A percentile compares a stretch with the other conserved stretches of the same genome.
Conservation (phyloP, 2,113 vertebrate genomes). For the Chitala chitala region DNA sequence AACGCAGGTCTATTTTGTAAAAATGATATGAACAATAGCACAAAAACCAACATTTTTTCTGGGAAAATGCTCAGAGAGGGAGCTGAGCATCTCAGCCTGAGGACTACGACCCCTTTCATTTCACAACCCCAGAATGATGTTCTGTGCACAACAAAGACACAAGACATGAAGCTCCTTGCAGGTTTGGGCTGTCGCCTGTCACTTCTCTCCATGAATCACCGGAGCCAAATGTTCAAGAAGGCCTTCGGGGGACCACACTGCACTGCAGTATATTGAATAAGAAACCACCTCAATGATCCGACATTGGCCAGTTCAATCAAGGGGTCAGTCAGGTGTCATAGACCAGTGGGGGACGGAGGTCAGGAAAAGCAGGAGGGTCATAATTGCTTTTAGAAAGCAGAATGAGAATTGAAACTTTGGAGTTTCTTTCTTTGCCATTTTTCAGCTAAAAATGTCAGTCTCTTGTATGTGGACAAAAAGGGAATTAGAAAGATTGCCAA, state of each 20-base stretch:
- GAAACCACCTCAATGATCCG: neutral
- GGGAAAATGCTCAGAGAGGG: slow-evolving; percentile 7
- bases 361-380: too few species aligned
- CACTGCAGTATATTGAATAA: neutral
- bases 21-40: neutral
- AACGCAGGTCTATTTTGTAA: neutral
- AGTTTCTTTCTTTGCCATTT: neutral
- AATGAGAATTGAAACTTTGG: neutral
- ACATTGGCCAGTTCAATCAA: neutral
- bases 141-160: neutral
- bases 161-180: neutral
- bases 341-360: neutral
- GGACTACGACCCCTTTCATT: neutral
- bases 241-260: neutral
- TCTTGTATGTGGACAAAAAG: neutral
- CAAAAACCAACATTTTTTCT: slow-evolving; percentile 1
- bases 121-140: neutral
- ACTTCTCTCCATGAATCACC: neutral
- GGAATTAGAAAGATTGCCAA: neutral
- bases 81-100: neutral
- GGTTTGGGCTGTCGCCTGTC: neutral
- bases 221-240: neutral
- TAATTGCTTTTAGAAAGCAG: neutral
- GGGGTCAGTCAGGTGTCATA: neutral
- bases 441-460: slow-evolving; percentile 1